Evolutionary conservation across 2,888 invertebrate genomes (phyloP).

Genomic region (Emmelina monodactyla): DNA sequence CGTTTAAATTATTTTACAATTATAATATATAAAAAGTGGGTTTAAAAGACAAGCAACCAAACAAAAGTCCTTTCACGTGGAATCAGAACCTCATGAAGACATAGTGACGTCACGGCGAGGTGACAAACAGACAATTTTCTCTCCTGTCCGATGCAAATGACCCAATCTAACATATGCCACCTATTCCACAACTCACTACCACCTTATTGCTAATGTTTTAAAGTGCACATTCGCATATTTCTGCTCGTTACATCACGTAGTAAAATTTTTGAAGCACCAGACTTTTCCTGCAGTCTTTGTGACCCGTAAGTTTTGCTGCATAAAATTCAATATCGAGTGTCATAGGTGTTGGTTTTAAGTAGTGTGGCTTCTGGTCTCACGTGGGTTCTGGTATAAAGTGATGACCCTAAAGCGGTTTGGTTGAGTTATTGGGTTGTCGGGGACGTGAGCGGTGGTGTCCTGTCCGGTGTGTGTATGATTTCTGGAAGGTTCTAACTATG

Average conservation of each 20-base stretch:
- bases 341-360: not conserved
- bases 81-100: not conserved
- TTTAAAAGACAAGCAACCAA: too few species aligned
- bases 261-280: too few species aligned
- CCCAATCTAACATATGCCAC: slow-evolving; percentile 27
- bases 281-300: not conserved
- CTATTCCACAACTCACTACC: slow-evolving; percentile 13
- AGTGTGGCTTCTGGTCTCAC: slow-evolving; percentile 26
- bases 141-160: slow-evolving; percentile 47
- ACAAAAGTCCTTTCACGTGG: too few species aligned
- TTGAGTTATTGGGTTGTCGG: slow-evolving; percentile 33
- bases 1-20: too few species aligned
- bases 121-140: slow-evolving; percentile 43
- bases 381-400: slow-evolving; percentile 37
- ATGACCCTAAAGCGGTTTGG: slow-evolving; percentile 35
- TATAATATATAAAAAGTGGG: too few species aligned
- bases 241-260: not conserved
- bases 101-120: too few species aligned
- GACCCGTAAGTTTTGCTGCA: not conserved
- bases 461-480: slow-evolving; percentile 14
- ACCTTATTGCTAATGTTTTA: slow-evolving; percentile 11
- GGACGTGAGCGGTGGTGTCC: slow-evolving; percentile 20
- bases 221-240: slow-evolving; percentile 12
- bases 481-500: too few species aligned
- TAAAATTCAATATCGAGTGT: slow-evolving; percentile 6